Base-by-base conservation (phyloP, 2,888 invertebrate genomes). In the Ephialtes manifestator region DNA sequence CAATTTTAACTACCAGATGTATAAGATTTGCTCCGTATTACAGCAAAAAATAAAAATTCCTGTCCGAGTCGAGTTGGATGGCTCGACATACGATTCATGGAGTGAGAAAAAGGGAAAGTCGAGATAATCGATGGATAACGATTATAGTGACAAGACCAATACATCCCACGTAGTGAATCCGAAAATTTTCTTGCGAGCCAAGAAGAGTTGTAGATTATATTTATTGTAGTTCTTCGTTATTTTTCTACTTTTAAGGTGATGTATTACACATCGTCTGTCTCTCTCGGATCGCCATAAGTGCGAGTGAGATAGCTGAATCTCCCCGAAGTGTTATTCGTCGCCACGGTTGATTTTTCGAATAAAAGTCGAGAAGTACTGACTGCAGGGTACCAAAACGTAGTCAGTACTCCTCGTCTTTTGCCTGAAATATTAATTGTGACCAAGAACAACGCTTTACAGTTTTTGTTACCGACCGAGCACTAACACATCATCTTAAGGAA, bases 31-130 rank as follows among this genome's bases (percentile, higher is more conserved):
- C 28, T 15, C 35, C 43, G 11, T 43, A n/a, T 82, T 72, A 18
- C 77, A 82, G 82, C 24, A 46, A 28, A 55, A 78, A 46, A 65
- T 31, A 8, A 67, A n/a, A n/a, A 72, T 35, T 35, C 72, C 77
- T 0, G 28, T 7, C 2, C 71, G 82, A 24, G 31, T 82, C 8
- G 39, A 77, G 1, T 28, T 78, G 48, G 31, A 83, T 35, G 55
- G 55, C 15, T 46, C 67, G 18, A 11, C 67, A 13, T 63, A 60
- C 35, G 43, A 55, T 10, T 15, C 46, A 18, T 43, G 13, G 3
- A 53, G 5, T 20, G 28, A 20, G 11, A 39, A 20, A 43, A 65
- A 63, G 20, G 11, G 20, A 11, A 67, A 46, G 13, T 1, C 18
- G 4, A 39, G 18, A 39, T 5, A 3, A 71, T 70, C 46, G 7